A percentile compares a stretch with the other conserved stretches of the same genome.
Evolutionary conservation across 1,140 invertebrate species (phyloP).

Genomic region (Lamellibrachia luymesi): DNA sequence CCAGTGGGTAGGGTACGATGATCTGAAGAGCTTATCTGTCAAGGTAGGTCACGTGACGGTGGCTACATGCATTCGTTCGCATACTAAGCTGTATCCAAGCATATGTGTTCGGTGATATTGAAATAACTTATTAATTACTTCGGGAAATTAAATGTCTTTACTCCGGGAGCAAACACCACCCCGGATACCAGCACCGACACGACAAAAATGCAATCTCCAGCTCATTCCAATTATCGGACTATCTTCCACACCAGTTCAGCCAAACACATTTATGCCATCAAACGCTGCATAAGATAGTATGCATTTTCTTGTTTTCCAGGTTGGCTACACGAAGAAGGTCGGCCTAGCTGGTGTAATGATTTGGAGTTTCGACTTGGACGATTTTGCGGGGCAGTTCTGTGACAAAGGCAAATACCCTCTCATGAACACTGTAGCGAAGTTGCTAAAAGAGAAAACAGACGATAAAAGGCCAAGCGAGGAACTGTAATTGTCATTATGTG

Average conservation of each 20-base stretch:
- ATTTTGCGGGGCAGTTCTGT: conserved; percentile 80
- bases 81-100: background rate
- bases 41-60: background rate
- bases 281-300: background rate
- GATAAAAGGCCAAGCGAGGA: background rate
- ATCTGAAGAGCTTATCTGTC: conserved; percentile 62
- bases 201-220: too few species aligned
- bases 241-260: background rate
- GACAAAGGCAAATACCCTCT: conserved; percentile 89
- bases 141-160: too few species aligned
- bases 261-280: background rate
- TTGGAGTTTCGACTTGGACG: conserved; percentile 96
- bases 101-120: background rate
- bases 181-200: too few species aligned
- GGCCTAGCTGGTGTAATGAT: conserved; percentile 93
- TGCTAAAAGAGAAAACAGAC: background rate
- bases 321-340: conserved; percentile 87
- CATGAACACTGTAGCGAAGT: conserved; percentile 65
- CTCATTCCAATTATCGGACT: background rate
- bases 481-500: background rate
- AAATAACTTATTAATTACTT: too few species aligned
- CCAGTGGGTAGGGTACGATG: conserved; percentile 92
- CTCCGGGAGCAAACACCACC: too few species aligned
- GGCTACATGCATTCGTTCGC: background rate
- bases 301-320: conserved; percentile 29